Base-by-base conservation (phyloP, 1,140 invertebrate genomes). In the Apocrypta bakeri region DNA sequence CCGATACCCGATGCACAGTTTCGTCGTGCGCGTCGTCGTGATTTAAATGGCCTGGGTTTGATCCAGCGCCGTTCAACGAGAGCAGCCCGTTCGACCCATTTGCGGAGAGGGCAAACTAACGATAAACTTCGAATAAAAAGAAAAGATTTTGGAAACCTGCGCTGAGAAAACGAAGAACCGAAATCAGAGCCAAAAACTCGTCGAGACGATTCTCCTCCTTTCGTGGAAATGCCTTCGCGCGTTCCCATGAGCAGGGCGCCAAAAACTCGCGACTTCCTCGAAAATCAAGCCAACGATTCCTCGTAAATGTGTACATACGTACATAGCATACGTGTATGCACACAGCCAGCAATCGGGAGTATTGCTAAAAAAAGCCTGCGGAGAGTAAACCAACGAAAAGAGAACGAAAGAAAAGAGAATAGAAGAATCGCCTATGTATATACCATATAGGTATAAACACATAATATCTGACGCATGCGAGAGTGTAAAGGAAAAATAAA, bases 1-100 rank as follows among this genome's bases (percentile, higher is more conserved):
- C n/a, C n/a, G n/a, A n/a, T n/a, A n/a, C n/a, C n/a, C n/a, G 33
- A 37, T 9, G 9, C 9, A 9, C 33, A 37, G 33, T 37, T 37
- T 73, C 37, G n/a, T n/a, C n/a, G 37, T 25, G 4, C 1, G n/a
- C 71, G 37, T 73, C 37, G 17, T 73, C 71, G 0, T 33, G 29
- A 71, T 71, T 71, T 33, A 71, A 71, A 71, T 71, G 68, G 31
- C 68, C 17, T 24, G 24, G 64, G 64, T 24, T 25, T 37, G 33
- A 37, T 37, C 33, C 33, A 9, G 3, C 33, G 33, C 9, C 9
- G 33, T 37, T 37, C 3, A 9, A 9, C 33, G 33, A n/a, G 33
- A 4, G 33, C 33, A 37, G 33, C 33, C 33, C 33, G 33, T 37
- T 37, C 33, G 33, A 37, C 11, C 14, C 12, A 2, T 17, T 69